Percentiles rank a stretch among this genome's conserved stretches.
Evolutionary conservation across 64 coral and sea anemone genomes (phyloP).

Genomic region (Pachyseris speciosa): DNA sequence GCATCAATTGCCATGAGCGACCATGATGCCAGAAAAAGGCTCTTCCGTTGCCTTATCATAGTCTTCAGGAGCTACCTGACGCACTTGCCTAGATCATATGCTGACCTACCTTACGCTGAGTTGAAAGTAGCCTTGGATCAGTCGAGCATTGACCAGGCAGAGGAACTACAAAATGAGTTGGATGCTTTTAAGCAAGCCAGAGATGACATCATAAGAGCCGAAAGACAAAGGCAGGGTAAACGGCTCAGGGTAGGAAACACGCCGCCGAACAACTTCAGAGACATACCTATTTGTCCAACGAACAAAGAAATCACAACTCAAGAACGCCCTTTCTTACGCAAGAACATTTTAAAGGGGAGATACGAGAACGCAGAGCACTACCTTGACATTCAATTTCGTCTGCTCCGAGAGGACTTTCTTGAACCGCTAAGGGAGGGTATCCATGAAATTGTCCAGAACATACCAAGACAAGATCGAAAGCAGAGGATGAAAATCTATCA

Average conservation of each 20-base stretch:
- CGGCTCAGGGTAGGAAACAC: background rate
- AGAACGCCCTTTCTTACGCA: conserved; percentile 59
- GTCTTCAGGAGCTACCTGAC: background rate
- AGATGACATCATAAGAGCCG: conserved; percentile 57
- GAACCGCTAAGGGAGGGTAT: conserved; percentile 80
- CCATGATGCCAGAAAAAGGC: background rate
- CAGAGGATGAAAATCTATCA: conserved; percentile 71
- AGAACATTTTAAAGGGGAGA: conserved; percentile 70
- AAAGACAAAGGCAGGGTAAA: conserved; percentile 23
- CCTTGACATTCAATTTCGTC: conserved; percentile 83
- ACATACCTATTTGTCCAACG: conserved; percentile 76
- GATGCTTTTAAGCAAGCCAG: conserved; percentile 53
- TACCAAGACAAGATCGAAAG: conserved; percentile 52
- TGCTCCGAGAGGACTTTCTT: conserved; percentile 84
- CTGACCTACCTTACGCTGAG: conserved; percentile 63
- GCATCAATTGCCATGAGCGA: background rate
- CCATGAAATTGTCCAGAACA: conserved; percentile 23
- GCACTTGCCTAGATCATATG: conserved; percentile 71
- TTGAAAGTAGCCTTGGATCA: conserved; percentile 43
- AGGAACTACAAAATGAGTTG: conserved; percentile 17
- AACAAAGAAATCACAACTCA: conserved; percentile 51
- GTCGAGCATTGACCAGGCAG: background rate
- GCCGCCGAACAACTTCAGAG: conserved; percentile 77
- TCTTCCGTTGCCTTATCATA: conserved; percentile 25
- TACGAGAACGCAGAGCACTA: conserved; percentile 74